Evolutionary conservation across 30 jellyfish, hydroid and myxozoan species (phyloP).

Genomic region (Hydra vulgaris): DNA sequence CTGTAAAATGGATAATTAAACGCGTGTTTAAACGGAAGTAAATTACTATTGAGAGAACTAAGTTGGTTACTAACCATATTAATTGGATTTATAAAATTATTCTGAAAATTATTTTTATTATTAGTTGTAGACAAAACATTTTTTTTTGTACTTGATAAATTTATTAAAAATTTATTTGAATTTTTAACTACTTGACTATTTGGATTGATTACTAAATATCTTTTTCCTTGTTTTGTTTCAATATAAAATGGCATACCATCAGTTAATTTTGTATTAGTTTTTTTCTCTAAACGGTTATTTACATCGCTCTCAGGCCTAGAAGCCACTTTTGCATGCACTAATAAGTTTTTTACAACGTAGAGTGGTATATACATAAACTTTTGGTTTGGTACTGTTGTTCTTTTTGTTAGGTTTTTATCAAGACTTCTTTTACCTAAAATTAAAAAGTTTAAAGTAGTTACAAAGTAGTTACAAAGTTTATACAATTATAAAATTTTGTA

Average conservation of each 20-base stretch:
- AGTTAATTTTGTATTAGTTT: not conserved
- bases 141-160: not conserved
- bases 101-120: not conserved
- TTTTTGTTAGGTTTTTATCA: not conserved
- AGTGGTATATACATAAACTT: constrained; percentile 19
- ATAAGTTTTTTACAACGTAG: constrained; percentile 34
- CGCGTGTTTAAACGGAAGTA: not conserved
- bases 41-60: not conserved
- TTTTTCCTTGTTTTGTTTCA: constrained; percentile 23
- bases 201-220: constrained; percentile 29
- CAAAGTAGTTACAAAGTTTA: not conserved
- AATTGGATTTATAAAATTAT: not conserved
- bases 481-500: too few species aligned
- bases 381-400: not conserved
- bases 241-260: constrained; percentile 15
- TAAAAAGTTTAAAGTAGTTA: not conserved
- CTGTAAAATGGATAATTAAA: not conserved
- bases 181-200: too few species aligned
- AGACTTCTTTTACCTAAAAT: not conserved
- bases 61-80: not conserved
- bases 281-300: constrained; percentile 17
- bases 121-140: not conserved
- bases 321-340: constrained; percentile 22
- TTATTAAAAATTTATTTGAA: too few species aligned
- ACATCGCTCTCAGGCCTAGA: constrained; percentile 16